Percentiles rank a stretch among this genome's conserved stretches.
Conservation (phyloP, 2,113 vertebrate species). For the Channa maculata region DNA sequence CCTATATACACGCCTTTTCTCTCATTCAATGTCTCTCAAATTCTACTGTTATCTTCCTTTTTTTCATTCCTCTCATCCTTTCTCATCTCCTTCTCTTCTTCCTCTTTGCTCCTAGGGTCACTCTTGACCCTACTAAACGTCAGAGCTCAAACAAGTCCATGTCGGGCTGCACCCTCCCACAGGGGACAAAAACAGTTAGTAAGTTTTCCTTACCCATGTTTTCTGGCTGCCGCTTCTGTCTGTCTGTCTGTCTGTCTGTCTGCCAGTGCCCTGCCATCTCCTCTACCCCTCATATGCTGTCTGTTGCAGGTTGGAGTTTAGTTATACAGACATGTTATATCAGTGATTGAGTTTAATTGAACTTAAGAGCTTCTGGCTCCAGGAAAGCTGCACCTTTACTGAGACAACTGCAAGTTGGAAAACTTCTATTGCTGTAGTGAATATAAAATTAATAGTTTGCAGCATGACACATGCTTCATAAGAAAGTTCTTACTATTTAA, state of each 20-base stretch:
- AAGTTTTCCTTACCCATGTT: slow-evolving; percentile 85
- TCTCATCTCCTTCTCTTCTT: slow-evolving; percentile 70
- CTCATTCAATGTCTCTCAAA: slow-evolving; percentile 53
- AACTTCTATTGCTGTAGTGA: background rate
- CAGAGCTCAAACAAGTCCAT: slow-evolving; percentile 96
- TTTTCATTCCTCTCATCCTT: slow-evolving; percentile 61
- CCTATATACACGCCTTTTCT: slow-evolving; percentile 29
- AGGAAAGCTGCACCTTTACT: background rate
- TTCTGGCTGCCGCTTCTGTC: slow-evolving; percentile 75
- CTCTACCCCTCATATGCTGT: slow-evolving; percentile 33
- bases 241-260: slow-evolving; percentile 56
- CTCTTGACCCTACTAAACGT: slow-evolving; percentile 98
- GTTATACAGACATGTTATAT: slow-evolving; percentile 2
- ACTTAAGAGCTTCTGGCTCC: background rate
- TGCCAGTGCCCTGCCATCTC: slow-evolving; percentile 39
- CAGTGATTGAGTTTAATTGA: background rate
- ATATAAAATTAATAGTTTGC: background rate
- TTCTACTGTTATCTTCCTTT: slow-evolving; percentile 46
- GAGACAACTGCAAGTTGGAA: background rate
- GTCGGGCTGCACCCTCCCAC: slow-evolving; percentile 93
- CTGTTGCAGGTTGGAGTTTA: slow-evolving; percentile 50
- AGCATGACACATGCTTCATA: background rate
- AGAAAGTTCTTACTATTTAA: background rate
- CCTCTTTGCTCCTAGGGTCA: slow-evolving; percentile 89
- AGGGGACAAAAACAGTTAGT: slow-evolving; percentile 98